Evolutionary conservation across 1,140 invertebrate genomes (phyloP).

Genomic region (Nephila pilipes): DNA sequence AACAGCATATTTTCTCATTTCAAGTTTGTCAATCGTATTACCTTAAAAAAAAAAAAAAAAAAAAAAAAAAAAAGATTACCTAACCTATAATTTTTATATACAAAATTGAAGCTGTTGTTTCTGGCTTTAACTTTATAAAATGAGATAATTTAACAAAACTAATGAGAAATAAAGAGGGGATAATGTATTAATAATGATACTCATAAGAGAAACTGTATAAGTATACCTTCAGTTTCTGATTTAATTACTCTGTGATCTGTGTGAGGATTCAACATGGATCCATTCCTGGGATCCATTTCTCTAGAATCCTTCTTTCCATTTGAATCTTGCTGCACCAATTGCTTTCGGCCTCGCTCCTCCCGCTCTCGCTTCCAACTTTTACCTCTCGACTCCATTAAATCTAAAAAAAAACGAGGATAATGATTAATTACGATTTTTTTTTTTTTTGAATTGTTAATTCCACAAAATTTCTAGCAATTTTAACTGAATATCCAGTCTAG

Average conservation of each 20-base stretch:
- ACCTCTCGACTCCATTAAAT: constrained; percentile 41
- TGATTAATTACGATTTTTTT: background rate
- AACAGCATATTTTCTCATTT: too few species aligned
- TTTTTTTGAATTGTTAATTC: background rate
- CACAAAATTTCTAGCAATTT: background rate
- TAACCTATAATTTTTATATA: too few species aligned
- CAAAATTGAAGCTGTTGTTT: too few species aligned
- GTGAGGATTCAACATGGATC: background rate
- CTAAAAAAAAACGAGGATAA: background rate
- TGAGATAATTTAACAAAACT: too few species aligned
- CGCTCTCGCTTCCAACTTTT: constrained; percentile 78
- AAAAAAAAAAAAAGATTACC: too few species aligned
- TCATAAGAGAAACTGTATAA: too few species aligned
- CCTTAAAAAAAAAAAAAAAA: too few species aligned
- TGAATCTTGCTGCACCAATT: constrained; percentile 25
- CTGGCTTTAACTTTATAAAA: too few species aligned
- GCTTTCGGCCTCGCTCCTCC: constrained; percentile 77
- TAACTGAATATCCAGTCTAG: too few species aligned
- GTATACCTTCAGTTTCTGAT: background rate
- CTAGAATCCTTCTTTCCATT: background rate
- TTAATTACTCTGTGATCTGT: background rate
- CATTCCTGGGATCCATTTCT: background rate
- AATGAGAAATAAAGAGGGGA: too few species aligned
- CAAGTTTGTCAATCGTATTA: too few species aligned
- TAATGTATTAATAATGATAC: too few species aligned